Base-by-base conservation (phyloP, 2,888 invertebrate species). In the Didymodactylos carnosus region DNA sequence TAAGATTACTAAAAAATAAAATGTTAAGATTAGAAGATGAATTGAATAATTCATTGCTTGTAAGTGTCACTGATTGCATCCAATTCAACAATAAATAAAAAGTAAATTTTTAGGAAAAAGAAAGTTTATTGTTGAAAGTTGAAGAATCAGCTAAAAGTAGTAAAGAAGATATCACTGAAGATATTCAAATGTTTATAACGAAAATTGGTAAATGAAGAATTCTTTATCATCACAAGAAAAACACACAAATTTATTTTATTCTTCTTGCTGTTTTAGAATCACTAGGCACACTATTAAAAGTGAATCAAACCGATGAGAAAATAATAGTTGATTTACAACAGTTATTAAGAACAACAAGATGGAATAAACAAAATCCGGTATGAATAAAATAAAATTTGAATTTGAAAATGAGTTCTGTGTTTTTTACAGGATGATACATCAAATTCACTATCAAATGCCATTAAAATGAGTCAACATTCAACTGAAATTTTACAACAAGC, bases 11-110 rank as follows among this genome's bases (percentile, higher is more conserved):
- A 16, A 74, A 69, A 62, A 74, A 74, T 53, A 74, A 74, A 71
- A 53, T 74, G 62, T 35, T 71, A 8, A 40, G 74, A 23, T 41
- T 71, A 6, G 74, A 74, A 74, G 74, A 74, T 53, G 74, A 74
- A 41, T 62, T 74, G n/a, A 62, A 62, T 35, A 62, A 62, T 35
- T 16, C 62, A 4, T 16, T n/a, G n/a, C n/a, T n/a, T n/a, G n/a
- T n/a, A n/a, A n/a, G n/a, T n/a, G n/a, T n/a, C n/a, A n/a, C n/a
- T n/a, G n/a, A n/a, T n/a, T n/a, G n/a, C n/a, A n/a, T n/a, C n/a
- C n/a, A n/a, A n/a, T n/a, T n/a, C n/a, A n/a, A n/a, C n/a, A n/a
- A n/a, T n/a, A n/a, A n/a, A n/a, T n/a, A n/a, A n/a, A n/a, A n/a
- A n/a, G n/a, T n/a, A n/a, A n/a, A n/a, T 62, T 10, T 23, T 11